Evolutionary conservation across 2,113 vertebrate genomes (phyloP), one percentile per base, ranked within the genome.

Genomic region (Tautogolabrus adspersus): DNA sequence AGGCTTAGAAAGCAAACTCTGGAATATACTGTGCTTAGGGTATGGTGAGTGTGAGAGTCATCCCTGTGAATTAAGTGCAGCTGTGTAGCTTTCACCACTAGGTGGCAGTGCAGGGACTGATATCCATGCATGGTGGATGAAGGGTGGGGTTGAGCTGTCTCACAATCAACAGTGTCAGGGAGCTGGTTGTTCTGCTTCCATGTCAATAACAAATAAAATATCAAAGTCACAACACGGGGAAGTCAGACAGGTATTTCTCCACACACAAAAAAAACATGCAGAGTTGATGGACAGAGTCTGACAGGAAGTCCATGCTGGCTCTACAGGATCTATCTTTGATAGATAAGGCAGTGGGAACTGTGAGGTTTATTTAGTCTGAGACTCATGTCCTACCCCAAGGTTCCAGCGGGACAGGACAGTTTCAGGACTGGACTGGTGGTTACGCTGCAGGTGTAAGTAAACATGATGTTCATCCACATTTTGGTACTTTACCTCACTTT

Each of bases 331-430:
- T 26, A 61, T 85, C 46, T 69, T 40, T 49, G n/a, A 44, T 22
- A 54, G 56, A 38, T 21, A 60, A 46, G 52, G 5, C 44, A 3
- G 72, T 76, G 55, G 49, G 46, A 42, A 64, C 51, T 34, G 71
- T 64, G 66, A 74, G 63, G 40, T 72, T 79, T 76, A 23, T 81
- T 79, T 76, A 44, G 64, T 72, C 57, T 59, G 73, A 86, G 56
- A 64, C 66, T 68, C 9, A 0, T 44, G 64, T 75, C 90, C 77
- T 87, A 90, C 85, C 86, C 81, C 77, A 61, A 88, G 75, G 54
- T 78, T 90, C 87, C 88, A 86, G 72, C 66, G 44, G 61, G 88
- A 91, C 82, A 88, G 72, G 64, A 90, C 73, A 62, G 77, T 84
- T 77, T 91, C 84, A 49, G 88, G 88, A 57, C 54, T 79, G 77